Evolutionary conservation across 2,888 invertebrate genomes (phyloP), one percentile per base, ranked within the genome.

Genomic region (Biston stratarius): DNA sequence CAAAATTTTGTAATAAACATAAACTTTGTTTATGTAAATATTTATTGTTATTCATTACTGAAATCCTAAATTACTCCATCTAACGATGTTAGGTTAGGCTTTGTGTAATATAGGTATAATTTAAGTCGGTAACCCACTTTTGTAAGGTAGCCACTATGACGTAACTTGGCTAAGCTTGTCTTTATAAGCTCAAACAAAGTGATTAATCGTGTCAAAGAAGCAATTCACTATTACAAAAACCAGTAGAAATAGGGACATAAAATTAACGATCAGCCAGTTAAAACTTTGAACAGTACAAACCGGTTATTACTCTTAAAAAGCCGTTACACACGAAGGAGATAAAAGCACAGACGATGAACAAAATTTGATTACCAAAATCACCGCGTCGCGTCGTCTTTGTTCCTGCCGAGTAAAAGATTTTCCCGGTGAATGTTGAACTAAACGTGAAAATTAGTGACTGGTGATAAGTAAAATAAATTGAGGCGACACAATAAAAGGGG

Each of bases 401-500:
- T 52, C 44, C 45, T 59, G 33, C 47, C 52, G 53, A 47, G 44
- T 40, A 60, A 56, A 49, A 42, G 44, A 56, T n/a, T 53, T 63
- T 72, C 36, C 48, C 59, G 60, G 64, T 55, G 49, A 70, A 61
- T 69, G 60, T 67, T 44, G 14, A 64, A 63, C 49, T 49, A 63
- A 47, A 57, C 47, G 49, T 34, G 11, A 58, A 40, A 34, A 38
- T 48, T 52, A 44, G 9, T 8, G 40, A 8, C 51, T 47, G 33
- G 56, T 51, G 51, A 64, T 75, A 57, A 68, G 59, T 65, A 38
- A 61, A 57, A 53, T 62, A 58, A 55, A 55, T 55, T 42, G 24
- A 55, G 59, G 40, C 64, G 61, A 64, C 66, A 69, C 57, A 57
- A 70, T 62, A 61, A 61, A 75, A 67, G 73, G 72, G 70, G 66